Conservation (phyloP, 2,113 vertebrate genomes). For the Mugil cephalus region DNA sequence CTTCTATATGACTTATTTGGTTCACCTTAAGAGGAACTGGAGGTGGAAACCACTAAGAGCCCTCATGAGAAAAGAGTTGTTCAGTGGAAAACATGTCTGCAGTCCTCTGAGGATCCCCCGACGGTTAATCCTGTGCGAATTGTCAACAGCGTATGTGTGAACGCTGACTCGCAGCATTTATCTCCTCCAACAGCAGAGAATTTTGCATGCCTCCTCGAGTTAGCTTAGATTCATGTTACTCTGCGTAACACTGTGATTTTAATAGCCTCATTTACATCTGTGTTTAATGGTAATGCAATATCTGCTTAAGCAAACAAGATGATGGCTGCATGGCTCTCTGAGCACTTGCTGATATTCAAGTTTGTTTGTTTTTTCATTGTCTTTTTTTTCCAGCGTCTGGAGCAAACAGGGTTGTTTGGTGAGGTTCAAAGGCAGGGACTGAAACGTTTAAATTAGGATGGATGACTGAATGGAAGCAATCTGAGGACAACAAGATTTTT, state of each 20-base stretch:
- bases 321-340: neutral
- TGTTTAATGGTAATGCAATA: conserved; percentile 43
- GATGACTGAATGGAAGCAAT: conserved; percentile 37
- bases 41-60: conserved; percentile 57
- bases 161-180: conserved; percentile 47
- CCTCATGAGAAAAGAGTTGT: conserved; percentile 51
- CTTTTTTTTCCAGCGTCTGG: neutral
- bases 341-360: conserved; percentile 7
- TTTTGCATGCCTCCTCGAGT: conserved; percentile 21
- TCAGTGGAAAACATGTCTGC: conserved; percentile 66
- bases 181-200: conserved; percentile 17
- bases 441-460: conserved; percentile 58
- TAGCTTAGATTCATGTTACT: conserved; percentile 27
- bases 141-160: conserved; percentile 29
- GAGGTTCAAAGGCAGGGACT: conserved; percentile 27
- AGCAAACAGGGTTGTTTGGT: conserved; percentile 15
- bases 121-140: conserved; percentile 22
- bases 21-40: conserved; percentile 42
- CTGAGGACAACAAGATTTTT: conserved; percentile 44
- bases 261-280: conserved; percentile 43
- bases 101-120: conserved; percentile 37
- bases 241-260: conserved; percentile 13
- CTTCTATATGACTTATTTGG: conserved; percentile 43
- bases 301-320: conserved; percentile 51
- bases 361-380: neutral